Evolutionary conservation across 2,797 vertebrate species (phyloP).

Genomic region (Channallabes apus): DNA sequence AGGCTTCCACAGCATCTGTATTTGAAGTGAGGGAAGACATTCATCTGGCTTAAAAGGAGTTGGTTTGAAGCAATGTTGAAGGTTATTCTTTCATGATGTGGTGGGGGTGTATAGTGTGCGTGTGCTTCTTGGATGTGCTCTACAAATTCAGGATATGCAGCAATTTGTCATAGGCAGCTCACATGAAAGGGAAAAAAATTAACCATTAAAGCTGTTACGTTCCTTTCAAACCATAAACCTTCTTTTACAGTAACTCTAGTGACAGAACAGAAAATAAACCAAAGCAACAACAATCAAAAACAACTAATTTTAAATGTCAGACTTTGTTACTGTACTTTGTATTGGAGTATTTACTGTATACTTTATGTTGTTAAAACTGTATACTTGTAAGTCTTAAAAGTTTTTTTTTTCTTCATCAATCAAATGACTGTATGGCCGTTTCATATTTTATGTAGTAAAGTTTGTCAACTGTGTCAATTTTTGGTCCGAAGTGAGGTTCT

Average conservation of each 20-base stretch:
- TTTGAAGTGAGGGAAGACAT: slow-evolving; percentile 18
- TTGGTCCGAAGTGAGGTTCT: neutral
- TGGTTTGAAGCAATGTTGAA: slow-evolving; percentile 18
- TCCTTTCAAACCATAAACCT: neutral
- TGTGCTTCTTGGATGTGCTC: neutral
- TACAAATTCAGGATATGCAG: neutral
- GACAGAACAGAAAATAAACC: no score
- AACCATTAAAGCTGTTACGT: neutral
- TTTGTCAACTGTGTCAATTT: neutral
- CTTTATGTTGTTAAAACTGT: neutral
- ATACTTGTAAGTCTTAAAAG: neutral
- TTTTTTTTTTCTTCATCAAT: neutral
- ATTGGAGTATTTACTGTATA: neutral
- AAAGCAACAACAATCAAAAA: neutral
- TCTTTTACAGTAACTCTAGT: neutral
- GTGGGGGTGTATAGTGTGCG: neutral
- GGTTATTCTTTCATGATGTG: slow-evolving; percentile 15
- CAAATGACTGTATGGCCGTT: neutral
- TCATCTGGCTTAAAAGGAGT: slow-evolving; percentile 8
- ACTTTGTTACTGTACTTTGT: neutral
- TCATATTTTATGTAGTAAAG: neutral
- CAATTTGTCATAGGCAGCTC: slow-evolving; percentile 3
- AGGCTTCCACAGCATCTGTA: neutral
- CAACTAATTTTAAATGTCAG: neutral
- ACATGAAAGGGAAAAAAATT: neutral